phyloP scores from a whole-genome alignment of 2,797 vertebrate genomes.

The Eulemur albifrons region DNA sequence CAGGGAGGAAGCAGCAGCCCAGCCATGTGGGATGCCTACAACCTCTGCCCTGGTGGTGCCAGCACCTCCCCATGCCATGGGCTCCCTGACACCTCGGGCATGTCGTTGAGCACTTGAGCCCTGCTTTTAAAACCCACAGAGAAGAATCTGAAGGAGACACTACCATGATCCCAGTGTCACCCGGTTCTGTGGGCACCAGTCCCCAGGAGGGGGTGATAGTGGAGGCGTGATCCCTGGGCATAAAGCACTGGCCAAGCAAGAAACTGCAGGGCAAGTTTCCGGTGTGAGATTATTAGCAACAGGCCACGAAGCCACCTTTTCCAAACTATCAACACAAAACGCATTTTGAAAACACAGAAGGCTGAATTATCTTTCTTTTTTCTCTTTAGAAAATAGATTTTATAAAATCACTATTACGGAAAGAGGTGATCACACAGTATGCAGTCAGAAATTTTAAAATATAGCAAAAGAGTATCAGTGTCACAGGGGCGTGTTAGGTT shows the following conservation, averaged over 20 bases:
- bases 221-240: background rate
- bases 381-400: background rate
- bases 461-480: background rate
- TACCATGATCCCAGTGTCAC: background rate
- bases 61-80: no score
- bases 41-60: background rate
- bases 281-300: background rate
- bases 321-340: background rate
- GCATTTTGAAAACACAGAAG: background rate
- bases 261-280: background rate
- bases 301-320: background rate
- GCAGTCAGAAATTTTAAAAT: background rate
- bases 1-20: background rate
- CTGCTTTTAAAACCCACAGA: background rate
- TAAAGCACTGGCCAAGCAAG: background rate
- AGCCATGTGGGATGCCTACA: background rate
- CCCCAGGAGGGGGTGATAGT: background rate
- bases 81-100: background rate
- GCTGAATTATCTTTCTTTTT: background rate
- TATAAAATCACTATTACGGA: background rate
- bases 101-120: accelerated
- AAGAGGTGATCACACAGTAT: background rate
- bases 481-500: background rate
- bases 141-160: background rate
- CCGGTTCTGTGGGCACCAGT: background rate